Evolutionary conservation across 2,113 vertebrate genomes (phyloP).

Genomic region (Bufo bufo): DNA sequence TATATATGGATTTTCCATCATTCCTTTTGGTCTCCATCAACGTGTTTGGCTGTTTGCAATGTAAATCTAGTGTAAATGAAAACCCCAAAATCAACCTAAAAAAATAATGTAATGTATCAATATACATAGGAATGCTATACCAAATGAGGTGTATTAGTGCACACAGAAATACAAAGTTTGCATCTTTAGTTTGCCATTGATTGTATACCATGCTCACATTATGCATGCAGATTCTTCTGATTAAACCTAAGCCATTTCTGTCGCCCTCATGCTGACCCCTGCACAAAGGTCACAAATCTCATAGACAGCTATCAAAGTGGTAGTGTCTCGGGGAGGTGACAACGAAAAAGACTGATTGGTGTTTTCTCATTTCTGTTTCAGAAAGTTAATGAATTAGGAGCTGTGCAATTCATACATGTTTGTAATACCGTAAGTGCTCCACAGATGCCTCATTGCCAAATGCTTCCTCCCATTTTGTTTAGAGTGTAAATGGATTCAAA

Average conservation of each 20-base stretch:
- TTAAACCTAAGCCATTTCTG: slow-evolving; percentile 5
- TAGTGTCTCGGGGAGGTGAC: not conserved
- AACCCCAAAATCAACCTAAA: too few relatives aligned
- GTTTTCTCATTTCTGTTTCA: not conserved
- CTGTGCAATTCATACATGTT: not conserved
- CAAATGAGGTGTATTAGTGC: too few relatives aligned
- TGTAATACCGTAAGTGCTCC: not conserved
- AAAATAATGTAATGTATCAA: too few relatives aligned
- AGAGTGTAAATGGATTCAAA: too few relatives aligned
- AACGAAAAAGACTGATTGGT: not conserved
- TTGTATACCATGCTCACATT: not conserved
- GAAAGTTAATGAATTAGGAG: not conserved
- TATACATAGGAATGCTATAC: too few relatives aligned
- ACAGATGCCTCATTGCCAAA: not conserved
- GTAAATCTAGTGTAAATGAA: too few relatives aligned
- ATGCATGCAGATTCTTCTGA: not conserved
- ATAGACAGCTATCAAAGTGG: not conserved
- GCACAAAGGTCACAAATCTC: not conserved
- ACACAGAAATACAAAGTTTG: not conserved
- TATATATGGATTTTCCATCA: too few relatives aligned
- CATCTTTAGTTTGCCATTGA: not conserved
- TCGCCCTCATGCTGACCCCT: not conserved
- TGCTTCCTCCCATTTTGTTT: not conserved
- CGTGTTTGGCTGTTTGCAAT: too few relatives aligned
- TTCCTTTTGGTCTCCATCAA: not conserved